phyloP scores from a whole-genome alignment of 2,888 invertebrate species.

The Zeuzera pyrina region DNA sequence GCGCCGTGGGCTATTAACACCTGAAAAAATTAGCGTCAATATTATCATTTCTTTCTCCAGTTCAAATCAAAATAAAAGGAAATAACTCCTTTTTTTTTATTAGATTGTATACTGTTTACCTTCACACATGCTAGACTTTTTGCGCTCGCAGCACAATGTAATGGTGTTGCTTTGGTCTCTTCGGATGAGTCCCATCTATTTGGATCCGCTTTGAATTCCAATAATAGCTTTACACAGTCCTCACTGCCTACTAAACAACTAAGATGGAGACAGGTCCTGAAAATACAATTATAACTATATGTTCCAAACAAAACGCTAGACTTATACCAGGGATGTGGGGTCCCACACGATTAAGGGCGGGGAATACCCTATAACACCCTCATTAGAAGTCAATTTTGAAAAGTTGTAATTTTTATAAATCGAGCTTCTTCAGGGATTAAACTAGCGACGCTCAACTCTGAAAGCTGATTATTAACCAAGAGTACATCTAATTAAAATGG shows the following conservation, averaged over 20 bases:
- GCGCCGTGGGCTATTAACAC: slow-evolving; percentile 81
- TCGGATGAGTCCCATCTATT: slow-evolving; percentile 80
- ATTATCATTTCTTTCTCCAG: no score
- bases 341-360: no score
- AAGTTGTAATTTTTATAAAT: no score
- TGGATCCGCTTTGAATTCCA: slow-evolving; percentile 79
- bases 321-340: no score
- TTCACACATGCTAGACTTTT: slow-evolving; percentile 74
- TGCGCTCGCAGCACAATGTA: slow-evolving; percentile 83
- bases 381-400: no score
- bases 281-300: no score
- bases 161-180: slow-evolving; percentile 78
- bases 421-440: no score
- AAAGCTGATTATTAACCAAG: no score
- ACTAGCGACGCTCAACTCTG: no score
- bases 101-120: slow-evolving; percentile 40
- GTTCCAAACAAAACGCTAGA: no score
- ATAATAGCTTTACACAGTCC: slow-evolving; percentile 78
- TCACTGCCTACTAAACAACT: slow-evolving; percentile 84
- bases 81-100: slow-evolving; percentile 17
- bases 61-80: slow-evolving; percentile 10
- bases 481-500: no score
- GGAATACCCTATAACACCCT: no score
- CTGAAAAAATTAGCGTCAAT: slow-evolving; percentile 35
- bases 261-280: slow-evolving; percentile 77